These are phyloP conservation scores for Furcula furcula DNA, from an alignment of 2,888 invertebrate genomes.

Conservation along the genomic window DNA sequence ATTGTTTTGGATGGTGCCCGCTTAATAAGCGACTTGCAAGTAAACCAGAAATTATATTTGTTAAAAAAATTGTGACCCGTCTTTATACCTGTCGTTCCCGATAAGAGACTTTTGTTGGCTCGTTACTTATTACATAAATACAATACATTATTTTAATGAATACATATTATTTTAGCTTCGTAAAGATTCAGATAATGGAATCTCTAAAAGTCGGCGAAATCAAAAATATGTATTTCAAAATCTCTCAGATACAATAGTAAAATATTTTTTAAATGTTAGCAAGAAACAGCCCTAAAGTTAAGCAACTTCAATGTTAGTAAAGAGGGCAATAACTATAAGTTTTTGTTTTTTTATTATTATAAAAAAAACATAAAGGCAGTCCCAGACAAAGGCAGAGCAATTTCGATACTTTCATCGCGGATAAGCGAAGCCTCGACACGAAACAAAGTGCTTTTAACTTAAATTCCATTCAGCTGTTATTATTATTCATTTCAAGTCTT, in stretches of 20 bases:
- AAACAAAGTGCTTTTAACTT: conserved; percentile 8
- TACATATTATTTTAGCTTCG: neutral
- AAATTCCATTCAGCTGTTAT: conserved; percentile 26
- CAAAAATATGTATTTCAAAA: neutral
- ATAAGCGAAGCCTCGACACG: conserved; percentile 1
- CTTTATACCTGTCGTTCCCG: too few relatives aligned
- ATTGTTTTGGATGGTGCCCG: too few relatives aligned
- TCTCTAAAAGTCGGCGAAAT: neutral
- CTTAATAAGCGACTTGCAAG: too few relatives aligned
- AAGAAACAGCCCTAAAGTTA: too few relatives aligned
- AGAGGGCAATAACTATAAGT: conserved; percentile 3
- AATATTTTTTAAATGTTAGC: neutral
- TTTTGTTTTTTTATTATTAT: conserved; percentile 2
- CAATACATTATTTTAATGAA: neutral
- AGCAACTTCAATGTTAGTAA: neutral
- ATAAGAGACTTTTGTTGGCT: too few relatives aligned
- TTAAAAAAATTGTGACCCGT: too few relatives aligned
- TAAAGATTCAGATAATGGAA: too few relatives aligned
- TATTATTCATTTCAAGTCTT: conserved; percentile 36
- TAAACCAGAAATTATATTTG: too few relatives aligned
- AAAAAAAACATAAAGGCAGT: conserved; percentile 2
- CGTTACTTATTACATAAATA: too few relatives aligned
- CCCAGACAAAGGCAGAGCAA: conserved; percentile 8
- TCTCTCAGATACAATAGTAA: neutral
- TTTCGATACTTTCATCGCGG: conserved; percentile 6